A percentile compares a stretch with the other conserved stretches of the same genome.
phyloP scores from a whole-genome alignment of 2,888 invertebrate species.

The Phortica okadai region DNA sequence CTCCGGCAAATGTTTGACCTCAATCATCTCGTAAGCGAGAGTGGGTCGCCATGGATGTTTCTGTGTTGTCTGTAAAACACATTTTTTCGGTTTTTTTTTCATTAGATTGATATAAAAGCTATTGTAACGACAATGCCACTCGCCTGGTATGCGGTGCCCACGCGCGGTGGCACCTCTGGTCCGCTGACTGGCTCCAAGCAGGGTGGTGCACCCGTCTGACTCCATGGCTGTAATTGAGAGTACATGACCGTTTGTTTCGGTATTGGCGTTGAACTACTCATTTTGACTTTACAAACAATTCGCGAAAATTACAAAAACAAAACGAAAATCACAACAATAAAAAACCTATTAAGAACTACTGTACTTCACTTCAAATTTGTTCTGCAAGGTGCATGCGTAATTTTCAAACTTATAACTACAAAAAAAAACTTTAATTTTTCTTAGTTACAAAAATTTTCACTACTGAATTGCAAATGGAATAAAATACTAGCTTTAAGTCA shows the following conservation, averaged over 20 bases:
- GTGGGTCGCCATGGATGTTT: constrained; percentile 89
- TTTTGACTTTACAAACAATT: neutral
- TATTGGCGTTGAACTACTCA: neutral
- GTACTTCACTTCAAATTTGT: neutral
- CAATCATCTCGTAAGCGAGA: constrained; percentile 86
- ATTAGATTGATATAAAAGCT: constrained; percentile 18
- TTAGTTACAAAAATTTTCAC: too few species aligned
- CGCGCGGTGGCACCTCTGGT: constrained; percentile 80
- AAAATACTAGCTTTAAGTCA: too few species aligned
- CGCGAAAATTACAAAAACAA: neutral
- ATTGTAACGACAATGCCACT: neutral
- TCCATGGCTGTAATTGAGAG: constrained; percentile 87
- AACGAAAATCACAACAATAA: neutral
- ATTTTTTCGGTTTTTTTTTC: neutral
- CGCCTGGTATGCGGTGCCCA: constrained; percentile 82
- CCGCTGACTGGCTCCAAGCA: constrained; percentile 82
- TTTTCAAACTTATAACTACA: too few species aligned
- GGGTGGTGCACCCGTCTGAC: constrained; percentile 80
- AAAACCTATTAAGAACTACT: neutral
- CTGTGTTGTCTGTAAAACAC: constrained; percentile 79
- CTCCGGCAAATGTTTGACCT: constrained; percentile 82
- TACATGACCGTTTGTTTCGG: constrained; percentile 70
- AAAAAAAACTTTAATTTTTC: too few species aligned
- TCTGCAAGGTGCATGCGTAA: too few species aligned
- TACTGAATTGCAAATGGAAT: too few species aligned